Percentiles rank a stretch among this genome's conserved stretches.
Evolutionary conservation across 2,888 invertebrate species (phyloP).

Genomic region (Byasa hedistus): DNA sequence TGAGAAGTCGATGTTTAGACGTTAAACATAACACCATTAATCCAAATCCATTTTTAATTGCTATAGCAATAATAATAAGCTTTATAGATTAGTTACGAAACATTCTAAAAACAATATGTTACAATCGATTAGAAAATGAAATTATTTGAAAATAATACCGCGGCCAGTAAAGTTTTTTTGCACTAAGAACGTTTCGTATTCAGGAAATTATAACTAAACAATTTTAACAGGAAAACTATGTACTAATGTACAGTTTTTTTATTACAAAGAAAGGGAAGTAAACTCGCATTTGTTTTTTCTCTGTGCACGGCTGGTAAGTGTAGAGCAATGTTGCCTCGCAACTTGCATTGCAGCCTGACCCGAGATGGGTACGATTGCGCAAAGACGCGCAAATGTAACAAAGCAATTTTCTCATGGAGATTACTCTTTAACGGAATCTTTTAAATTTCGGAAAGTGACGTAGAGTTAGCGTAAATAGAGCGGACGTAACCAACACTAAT

Average conservation of each 20-base stretch:
- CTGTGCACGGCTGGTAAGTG: conserved; percentile 10
- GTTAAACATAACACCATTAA: neutral
- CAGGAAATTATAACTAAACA: neutral
- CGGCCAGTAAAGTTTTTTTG: neutral
- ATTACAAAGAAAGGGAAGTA: conserved; percentile 17
- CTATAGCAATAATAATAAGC: neutral
- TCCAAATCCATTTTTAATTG: neutral
- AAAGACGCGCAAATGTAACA: conserved; percentile 31
- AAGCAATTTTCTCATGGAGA: conserved; percentile 26
- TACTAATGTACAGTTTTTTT: neutral
- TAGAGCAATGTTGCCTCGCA: conserved; percentile 22
- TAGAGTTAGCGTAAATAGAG: neutral
- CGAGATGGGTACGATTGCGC: conserved; percentile 31
- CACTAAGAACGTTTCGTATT: neutral
- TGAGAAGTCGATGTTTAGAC: neutral
- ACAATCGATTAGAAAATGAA: neutral
- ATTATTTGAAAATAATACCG: neutral
- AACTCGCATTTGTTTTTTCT: conserved; percentile 17
- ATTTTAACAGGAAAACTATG: neutral
- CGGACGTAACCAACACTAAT: neutral
- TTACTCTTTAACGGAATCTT: conserved; percentile 1
- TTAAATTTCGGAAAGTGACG: conserved; percentile 17
- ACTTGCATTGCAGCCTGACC: conserved; percentile 7
- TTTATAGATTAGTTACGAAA: neutral
- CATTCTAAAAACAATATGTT: neutral